Percentiles rank a stretch among this genome's conserved stretches.
phyloP scores from a whole-genome alignment of 1,140 invertebrate species.

The Mercenaria mercenaria region DNA sequence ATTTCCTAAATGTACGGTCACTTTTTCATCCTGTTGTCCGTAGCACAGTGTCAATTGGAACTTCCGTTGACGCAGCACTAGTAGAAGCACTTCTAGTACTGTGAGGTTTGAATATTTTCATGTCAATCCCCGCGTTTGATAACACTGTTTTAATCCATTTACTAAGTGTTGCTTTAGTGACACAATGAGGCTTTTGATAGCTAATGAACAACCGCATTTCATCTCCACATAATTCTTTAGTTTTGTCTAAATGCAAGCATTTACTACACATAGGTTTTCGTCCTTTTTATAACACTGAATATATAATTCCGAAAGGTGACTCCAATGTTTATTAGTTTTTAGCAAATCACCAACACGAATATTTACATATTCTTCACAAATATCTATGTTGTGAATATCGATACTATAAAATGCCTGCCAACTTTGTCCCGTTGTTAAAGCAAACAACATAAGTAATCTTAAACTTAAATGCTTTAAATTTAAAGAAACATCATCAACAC shows the following conservation, averaged over 20 bases:
- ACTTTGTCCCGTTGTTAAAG: slow-evolving; percentile 1
- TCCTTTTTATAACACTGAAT: neutral
- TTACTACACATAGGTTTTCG: neutral
- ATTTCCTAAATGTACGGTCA: neutral
- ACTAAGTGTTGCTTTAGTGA: neutral
- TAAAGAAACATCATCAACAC: neutral
- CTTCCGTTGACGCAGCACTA: neutral
- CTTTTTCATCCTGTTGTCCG: neutral
- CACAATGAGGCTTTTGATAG: neutral
- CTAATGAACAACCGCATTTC: neutral
- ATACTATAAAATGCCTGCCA: neutral
- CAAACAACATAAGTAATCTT: neutral
- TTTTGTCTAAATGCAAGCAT: neutral
- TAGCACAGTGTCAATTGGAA: neutral
- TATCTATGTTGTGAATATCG: neutral
- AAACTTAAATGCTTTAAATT: neutral
- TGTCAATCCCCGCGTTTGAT: neutral
- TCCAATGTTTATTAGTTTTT: too few species aligned
- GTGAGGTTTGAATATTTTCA: neutral
- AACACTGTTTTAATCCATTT: neutral
- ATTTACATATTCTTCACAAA: neutral
- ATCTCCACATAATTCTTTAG: neutral
- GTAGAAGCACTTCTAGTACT: neutral
- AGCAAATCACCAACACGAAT: neutral
- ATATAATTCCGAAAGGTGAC: neutral